A percentile compares a stretch with the other conserved stretches of the same genome.
These are phyloP conservation scores for Hyperoodon ampullatus DNA, from an alignment of 2,113 vertebrate genomes.

Conservation along the genomic window DNA sequence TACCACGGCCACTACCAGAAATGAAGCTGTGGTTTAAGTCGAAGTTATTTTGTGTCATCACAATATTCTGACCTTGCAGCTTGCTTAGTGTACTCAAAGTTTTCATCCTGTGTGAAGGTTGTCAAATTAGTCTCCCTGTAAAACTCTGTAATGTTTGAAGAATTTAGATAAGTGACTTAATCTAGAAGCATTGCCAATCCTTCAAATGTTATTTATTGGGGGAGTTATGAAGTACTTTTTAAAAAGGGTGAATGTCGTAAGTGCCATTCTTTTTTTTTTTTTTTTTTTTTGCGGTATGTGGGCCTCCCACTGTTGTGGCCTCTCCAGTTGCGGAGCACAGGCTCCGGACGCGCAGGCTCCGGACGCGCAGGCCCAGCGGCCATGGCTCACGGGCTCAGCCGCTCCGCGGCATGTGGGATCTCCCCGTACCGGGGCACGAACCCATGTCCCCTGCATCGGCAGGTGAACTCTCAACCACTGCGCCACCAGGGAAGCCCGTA, in stretches of 20 bases:
- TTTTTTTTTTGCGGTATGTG: too few relatives aligned
- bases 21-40: neutral
- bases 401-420: too few relatives aligned
- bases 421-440: too few relatives aligned
- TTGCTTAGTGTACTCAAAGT: neutral
- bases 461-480: too few relatives aligned
- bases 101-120: neutral
- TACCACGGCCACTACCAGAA: neutral
- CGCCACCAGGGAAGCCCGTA: too few relatives aligned
- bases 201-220: neutral
- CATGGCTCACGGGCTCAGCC: too few relatives aligned
- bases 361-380: too few relatives aligned
- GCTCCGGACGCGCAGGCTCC: too few relatives aligned
- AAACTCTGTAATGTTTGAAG: neutral
- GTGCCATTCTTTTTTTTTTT: neutral
- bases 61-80: neutral
- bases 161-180: conserved; percentile 12
- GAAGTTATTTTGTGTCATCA: neutral
- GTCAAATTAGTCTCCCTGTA: conserved; percentile 8
- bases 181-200: neutral
- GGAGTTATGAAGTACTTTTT: neutral
- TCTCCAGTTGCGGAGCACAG: too few relatives aligned
- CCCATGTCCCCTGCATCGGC: too few relatives aligned
- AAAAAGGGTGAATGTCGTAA: neutral
- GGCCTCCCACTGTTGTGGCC: too few relatives aligned